These are phyloP conservation scores for Chroicocephalus ridibundus DNA, from an alignment of 2,113 vertebrate genomes.

Conservation along the genomic window DNA sequence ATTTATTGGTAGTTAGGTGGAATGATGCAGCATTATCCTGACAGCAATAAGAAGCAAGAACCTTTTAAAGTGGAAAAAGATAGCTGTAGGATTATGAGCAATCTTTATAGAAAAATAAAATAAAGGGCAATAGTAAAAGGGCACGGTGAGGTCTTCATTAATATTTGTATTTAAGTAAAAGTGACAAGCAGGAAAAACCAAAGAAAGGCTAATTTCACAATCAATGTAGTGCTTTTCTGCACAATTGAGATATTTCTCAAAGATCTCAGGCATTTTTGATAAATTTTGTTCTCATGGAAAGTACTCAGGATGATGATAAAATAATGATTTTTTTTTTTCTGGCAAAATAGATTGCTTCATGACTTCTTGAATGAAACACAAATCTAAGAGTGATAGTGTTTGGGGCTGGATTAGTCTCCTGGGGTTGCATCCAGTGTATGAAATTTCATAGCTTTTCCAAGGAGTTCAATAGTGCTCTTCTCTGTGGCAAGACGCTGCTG, in stretches of 20 bases:
- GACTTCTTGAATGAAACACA: slow-evolving; percentile 61
- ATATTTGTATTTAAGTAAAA: slow-evolving; percentile 59
- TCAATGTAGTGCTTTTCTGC: slow-evolving; percentile 6
- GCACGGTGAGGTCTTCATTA: slow-evolving; percentile 26
- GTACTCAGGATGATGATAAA: slow-evolving; percentile 20
- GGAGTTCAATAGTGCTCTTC: slow-evolving; percentile 13
- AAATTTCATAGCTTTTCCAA: slow-evolving; percentile 59
- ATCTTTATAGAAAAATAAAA: slow-evolving; percentile 34
- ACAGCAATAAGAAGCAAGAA: slow-evolving; percentile 27
- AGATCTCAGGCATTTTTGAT: slow-evolving; percentile 27
- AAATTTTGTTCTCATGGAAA: slow-evolving; percentile 24
- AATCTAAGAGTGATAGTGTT: slow-evolving; percentile 44
- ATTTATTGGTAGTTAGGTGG: slow-evolving; percentile 43
- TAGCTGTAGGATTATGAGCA: slow-evolving; percentile 18
- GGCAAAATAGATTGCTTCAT: slow-evolving; percentile 52
- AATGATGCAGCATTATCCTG: slow-evolving; percentile 56
- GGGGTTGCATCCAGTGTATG: slow-evolving; percentile 30
- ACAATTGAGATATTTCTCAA: neutral
- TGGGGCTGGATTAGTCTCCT: slow-evolving; percentile 36
- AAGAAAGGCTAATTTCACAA: slow-evolving; percentile 11
- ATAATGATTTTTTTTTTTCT: slow-evolving; percentile 4
- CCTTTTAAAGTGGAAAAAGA: slow-evolving; percentile 9
- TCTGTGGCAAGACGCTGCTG: neutral
- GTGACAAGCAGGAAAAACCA: slow-evolving; percentile 16
- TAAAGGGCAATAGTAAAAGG: slow-evolving; percentile 42